Evolutionary conservation across 2,113 vertebrate species (phyloP), one percentile per base, ranked within the genome.

Genomic region (Otolemur garnettii): DNA sequence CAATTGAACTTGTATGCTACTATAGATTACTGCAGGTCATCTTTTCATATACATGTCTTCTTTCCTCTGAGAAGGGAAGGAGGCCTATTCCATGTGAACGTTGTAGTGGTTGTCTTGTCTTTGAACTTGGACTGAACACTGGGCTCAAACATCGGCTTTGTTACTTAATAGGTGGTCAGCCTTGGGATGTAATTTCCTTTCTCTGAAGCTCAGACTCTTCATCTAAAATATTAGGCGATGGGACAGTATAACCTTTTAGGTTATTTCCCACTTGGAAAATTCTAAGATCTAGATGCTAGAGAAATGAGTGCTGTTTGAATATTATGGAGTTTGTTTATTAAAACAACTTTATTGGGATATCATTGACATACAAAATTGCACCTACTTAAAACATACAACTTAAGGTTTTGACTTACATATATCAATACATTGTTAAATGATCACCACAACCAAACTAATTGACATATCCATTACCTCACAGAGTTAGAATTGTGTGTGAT

Each of bases 1-100:
- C 19, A 11, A 8, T 50, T 83, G 42, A 88, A 85, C 62, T 30
- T 30, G 59, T 14, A n/a, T 62, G 17, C 72, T 66, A 11, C 92
- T 84, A 5, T 82, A 21, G 89, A 13, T 33, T 95, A 38, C 84
- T 53, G 68, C 17, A 75, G 62, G 72, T 62, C 4, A 8, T 55
- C 10, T 79, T 88, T 86, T 91, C 78, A 66, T 89, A 82, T 86
- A 75, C 18, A 80, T 2, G 0, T 87, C 55, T 79, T 74, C 0
- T 71, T 53, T 83, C 17, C 62, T 91, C 24, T 93, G 60, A 80
- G 50, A 96, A 87, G 53, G 24, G 38, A 95, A 96, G 64, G 62
- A 60, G 15, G 17, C 1, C 11, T 79, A 15, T 60, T 74, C 15
- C 50, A 28, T 60, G 35, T 53, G 24, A 22, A 33, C 3, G 28